Evolutionary conservation across 2,888 invertebrate species (phyloP).

Genomic region (Subacronicta megacephala): DNA sequence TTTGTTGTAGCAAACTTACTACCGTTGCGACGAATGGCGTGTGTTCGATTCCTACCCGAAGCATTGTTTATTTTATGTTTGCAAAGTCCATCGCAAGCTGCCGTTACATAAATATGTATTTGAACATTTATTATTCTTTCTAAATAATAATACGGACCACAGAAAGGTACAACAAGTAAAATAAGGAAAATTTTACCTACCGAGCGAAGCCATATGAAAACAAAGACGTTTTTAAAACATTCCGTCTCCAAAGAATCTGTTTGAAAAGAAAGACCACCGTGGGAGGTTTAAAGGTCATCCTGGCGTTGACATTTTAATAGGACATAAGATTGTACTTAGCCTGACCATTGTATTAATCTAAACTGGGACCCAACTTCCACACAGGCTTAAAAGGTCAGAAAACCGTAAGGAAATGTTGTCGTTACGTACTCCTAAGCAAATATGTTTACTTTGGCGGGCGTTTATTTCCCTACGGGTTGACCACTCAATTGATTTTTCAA

Average conservation of each 20-base stretch:
- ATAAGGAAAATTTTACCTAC: too few relatives aligned
- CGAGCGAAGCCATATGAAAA: not conserved
- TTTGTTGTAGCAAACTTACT: too few relatives aligned
- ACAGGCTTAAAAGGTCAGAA: conserved; percentile 22
- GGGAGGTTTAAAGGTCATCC: conserved; percentile 9
- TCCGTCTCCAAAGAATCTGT: not conserved
- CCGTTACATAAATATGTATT: too few relatives aligned
- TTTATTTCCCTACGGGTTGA: conserved; percentile 50
- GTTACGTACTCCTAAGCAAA: conserved; percentile 35
- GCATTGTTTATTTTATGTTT: too few relatives aligned
- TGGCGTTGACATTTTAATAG: conserved; percentile 4
- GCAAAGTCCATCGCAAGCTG: too few relatives aligned
- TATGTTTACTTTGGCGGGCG: conserved; percentile 38
- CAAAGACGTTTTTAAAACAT: not conserved
- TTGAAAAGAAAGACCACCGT: not conserved
- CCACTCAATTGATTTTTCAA: conserved; percentile 48
- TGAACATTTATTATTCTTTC: too few relatives aligned
- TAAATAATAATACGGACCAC: too few relatives aligned
- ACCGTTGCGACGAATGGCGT: too few relatives aligned
- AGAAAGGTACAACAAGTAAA: too few relatives aligned
- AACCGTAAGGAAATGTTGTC: conserved; percentile 38
- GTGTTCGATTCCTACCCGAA: too few relatives aligned
- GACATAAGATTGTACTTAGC: not conserved
- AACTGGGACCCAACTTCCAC: conserved; percentile 8
- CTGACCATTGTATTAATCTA: conserved; percentile 12